phyloP scores from a whole-genome alignment of 2,888 invertebrate genomes.

The Pantelozetes paolii region DNA sequence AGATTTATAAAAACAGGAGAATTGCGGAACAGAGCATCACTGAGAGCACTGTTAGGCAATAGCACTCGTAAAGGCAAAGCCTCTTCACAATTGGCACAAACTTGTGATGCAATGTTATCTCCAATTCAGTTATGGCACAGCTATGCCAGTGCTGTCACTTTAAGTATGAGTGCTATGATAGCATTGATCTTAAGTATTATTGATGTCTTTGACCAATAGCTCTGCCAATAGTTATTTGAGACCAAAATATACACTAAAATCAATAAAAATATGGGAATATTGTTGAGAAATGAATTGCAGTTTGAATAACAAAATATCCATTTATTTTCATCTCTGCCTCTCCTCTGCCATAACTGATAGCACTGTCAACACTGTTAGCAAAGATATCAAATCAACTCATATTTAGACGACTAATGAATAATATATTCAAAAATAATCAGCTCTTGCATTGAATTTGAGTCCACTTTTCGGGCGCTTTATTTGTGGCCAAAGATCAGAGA shows the following conservation, averaged over 20 bases:
- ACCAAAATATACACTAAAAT: neutral
- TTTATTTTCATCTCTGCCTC: constrained; percentile 14
- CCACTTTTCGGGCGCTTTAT: neutral
- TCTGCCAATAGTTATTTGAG: neutral
- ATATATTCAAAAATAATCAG: constrained; percentile 1
- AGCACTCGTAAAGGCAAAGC: neutral
- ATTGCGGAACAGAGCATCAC: neutral
- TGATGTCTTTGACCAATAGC: constrained; percentile 27
- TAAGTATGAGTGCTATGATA: constrained; percentile 25
- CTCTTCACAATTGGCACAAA: neutral
- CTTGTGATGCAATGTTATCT: constrained; percentile 29
- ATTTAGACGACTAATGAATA: neutral
- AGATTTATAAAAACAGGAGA: neutral
- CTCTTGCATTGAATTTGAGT: neutral
- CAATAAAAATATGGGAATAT: constrained; percentile 14
- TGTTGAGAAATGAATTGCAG: constrained; percentile 5
- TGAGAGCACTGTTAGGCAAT: neutral
- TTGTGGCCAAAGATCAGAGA: constrained; percentile 6
- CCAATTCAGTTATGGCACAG: neutral
- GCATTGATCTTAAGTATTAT: constrained; percentile 25
- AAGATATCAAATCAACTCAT: neutral
- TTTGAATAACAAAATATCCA: constrained; percentile 21
- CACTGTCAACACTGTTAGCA: neutral
- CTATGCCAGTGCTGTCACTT: constrained; percentile 17
- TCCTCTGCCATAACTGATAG: neutral